Base-by-base conservation (phyloP, 2,113 vertebrate genomes). In the Ammodramus savannarum region DNA sequence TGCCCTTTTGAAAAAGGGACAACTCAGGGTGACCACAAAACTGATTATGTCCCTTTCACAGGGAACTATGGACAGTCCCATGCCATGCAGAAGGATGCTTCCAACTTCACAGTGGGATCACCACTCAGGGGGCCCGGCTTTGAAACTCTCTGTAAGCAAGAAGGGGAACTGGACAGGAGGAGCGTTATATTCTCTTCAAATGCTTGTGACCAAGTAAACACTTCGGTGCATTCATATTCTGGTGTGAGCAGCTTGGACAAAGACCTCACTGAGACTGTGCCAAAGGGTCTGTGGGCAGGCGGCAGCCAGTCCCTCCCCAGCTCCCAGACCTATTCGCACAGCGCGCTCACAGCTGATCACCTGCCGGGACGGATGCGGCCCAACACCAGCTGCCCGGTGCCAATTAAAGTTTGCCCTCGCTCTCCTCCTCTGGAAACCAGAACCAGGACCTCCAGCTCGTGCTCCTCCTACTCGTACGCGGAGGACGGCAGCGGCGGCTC, bases 11-110 rank as follows among this genome's bases (percentile, higher is more conserved):
- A 99, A 98, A 99, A 99, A 98, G 98, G 98, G 97, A 98, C 98
- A 98, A 98, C 99, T 99, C 99, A 99, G 99, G 99, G 98, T 99
- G 99, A 99, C 98, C 98, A 99, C 97, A 99, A 98, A 98, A 99
- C 98, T 97, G 99, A 99, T 98, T 99, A 99, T 55, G 95, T 98
- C 98, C 98, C 98, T 98, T 99, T 99, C 93, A 91, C 98, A 43
- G 98, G 98, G 97, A 99, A 98, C 97, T 98, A 98, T 18, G 98
- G 97, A 96, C 98, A 98, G 97, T 98, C 99, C 93, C 98, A 98
- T 74, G 87, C 97, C 95, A 98, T 99, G 98, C 99, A 98, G 95
- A 98, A 99, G 96, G 99, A 99, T 81, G 82, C 97, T 91, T 98
- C 99, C 90, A 97, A 93, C 97, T 99, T 99, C 98, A 97, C 98